Base-by-base conservation (phyloP, 2,113 vertebrate species). In the Euleptes europaea region DNA sequence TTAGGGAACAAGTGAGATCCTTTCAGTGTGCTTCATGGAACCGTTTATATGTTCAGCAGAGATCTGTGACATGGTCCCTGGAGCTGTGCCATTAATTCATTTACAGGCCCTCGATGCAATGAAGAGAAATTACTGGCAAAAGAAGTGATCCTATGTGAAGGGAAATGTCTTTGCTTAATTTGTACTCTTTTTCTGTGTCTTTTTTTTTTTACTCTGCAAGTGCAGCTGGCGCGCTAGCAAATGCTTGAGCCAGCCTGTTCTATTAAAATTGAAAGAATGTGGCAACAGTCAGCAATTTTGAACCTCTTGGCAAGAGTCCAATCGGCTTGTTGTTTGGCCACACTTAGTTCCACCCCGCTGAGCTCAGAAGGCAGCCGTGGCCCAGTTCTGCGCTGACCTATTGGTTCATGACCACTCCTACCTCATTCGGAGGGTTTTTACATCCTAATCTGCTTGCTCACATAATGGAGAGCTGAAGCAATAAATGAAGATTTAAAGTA, bases 221-320 rank as follows among this genome's bases (percentile, higher is more conserved):
- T 40, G 31, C 90, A 38, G 81, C 73, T 91, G 54, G 26, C 69
- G 35, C 57, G 78, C 94, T 92, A 88, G 67, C 1, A 0, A 78
- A 81, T 84, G 76, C 86, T 89, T 89, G 86, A 94, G 82, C 40
- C 54, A 40, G 28, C 63, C 57, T 82, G 88, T n/a, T 57, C 60
- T 28, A 79, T 80, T 90, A 88, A 44, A 79, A 78, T 63, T 51
- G 69, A 88, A 86, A 63, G 86, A 86, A 70, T 87, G 89, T 90
- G 92, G 88, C 84, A 88, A 85, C 80, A 86, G 85, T 84, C 81
- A 86, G 81, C 86, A 91, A 87, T 94, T 96, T 93, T 90, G 92
- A 93, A 85, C 78, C 84, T 80, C 93, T 95, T 97, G 97, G 96
- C 97, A 91, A 87, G 84, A 83, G 81, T 97, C 97, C 97, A 97